Conservation (phyloP, 2,797 vertebrate species). For the Pempheris klunzingeri region DNA sequence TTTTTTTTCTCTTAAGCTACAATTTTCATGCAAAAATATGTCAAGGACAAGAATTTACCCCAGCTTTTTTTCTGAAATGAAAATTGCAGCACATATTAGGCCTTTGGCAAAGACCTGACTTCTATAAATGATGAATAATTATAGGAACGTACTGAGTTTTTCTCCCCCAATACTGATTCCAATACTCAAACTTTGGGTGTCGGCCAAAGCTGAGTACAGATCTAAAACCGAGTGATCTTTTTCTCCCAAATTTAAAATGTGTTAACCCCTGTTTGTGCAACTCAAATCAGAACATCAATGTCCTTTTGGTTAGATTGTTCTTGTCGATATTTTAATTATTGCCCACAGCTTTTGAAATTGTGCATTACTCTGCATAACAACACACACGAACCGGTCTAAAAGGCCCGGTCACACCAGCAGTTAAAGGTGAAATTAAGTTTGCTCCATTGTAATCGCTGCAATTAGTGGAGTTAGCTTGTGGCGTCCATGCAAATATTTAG, state of each 20-base stretch:
- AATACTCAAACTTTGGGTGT: neutral
- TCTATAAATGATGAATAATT: constrained; percentile 12
- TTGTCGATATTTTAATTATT: too few species aligned
- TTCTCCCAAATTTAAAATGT: neutral
- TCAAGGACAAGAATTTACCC: neutral
- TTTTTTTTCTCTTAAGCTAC: neutral
- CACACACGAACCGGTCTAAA: neutral
- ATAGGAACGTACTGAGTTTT: too few species aligned
- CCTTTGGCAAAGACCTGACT: neutral
- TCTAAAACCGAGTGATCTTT: neutral
- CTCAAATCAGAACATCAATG: too few species aligned
- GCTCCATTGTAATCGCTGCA: neutral
- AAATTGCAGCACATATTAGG: constrained; percentile 1
- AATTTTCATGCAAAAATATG: neutral
- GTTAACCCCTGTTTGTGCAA: neutral
- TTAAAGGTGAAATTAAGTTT: neutral
- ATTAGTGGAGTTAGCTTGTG: too few species aligned
- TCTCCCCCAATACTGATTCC: neutral
- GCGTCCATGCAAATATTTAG: too few species aligned
- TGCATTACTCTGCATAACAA: neutral
- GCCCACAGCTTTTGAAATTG: neutral
- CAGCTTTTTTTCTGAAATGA: too few species aligned
- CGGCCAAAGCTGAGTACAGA: neutral
- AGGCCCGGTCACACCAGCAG: neutral
- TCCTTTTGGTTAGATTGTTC: too few species aligned